Base-by-base conservation (phyloP, 1,140 invertebrate genomes). In the Bombus difficillimus region DNA sequence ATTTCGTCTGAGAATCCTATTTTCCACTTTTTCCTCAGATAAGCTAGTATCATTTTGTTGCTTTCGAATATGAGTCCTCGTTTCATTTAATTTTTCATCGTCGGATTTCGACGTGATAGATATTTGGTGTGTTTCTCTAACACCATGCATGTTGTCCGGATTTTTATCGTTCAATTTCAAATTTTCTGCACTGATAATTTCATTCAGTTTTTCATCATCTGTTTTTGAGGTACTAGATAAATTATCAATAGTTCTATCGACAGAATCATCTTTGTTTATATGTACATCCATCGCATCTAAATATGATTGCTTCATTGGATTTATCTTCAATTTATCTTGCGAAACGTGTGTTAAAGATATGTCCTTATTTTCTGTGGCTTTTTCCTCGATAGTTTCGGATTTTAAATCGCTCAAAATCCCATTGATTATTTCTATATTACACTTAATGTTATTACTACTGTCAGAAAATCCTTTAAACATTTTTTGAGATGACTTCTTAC, bases 181-280 rank as follows among this genome's bases (percentile, higher is more conserved):
- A 53, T 37, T 73, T 62, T 88, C 87, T 39, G 73, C 79, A 41
- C 73, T 87, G 22, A 89, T 90, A 59, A 91, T 93, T 34, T 93
- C 93, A 68, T 92, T 90, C 1, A 93, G 73, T 76, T 93, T 93
- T 59, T 93, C 93, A 57, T 93, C 93, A n/a, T 94, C 92, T 0
- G 92, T 93, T 77, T 93, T 94, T 1, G 92, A 94, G 73, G 64
- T 87, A 13, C 39, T 91, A 6, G 85, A 89, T 4, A 88, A 76
- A 78, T 89, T 91, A 53, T 88, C 89, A 39, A 69, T 53, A 1
- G 43, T 69, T 53, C 41, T 25, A 39, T 69, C 39, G 25, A 78
- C 13, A 64, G 39, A 73, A 72, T 39, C 41, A 1, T 66, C 43
- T 10, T 6, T 71, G 3, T 72, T 41, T 71, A 41, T 69, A 37